Conservation (phyloP, 2,113 vertebrate species). For the Stigmatopora argus region DNA sequence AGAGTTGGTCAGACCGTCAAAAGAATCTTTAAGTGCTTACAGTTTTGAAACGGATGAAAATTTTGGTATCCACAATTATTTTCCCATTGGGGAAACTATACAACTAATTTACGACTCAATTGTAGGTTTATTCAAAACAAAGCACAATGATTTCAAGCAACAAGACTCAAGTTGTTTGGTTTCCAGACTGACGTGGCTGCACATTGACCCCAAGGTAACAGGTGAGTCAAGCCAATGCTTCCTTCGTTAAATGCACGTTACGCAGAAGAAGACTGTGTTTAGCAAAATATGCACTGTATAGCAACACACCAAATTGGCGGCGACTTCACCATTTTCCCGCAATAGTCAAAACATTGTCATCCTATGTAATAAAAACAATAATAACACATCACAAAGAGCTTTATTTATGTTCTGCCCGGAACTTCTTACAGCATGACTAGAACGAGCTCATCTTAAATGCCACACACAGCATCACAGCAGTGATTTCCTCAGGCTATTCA, state of each 20-base stretch:
- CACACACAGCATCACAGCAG: constrained; percentile 35
- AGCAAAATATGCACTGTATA: constrained; percentile 5
- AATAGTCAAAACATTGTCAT: background rate
- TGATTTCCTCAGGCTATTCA: constrained; percentile 49
- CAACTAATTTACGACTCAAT: background rate
- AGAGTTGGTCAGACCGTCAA: background rate
- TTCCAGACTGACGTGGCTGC: background rate
- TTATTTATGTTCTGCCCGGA: constrained; percentile 26
- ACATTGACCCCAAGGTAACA: background rate
- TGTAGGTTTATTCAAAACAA: background rate
- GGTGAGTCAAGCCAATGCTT: background rate
- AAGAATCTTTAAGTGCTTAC: background rate
- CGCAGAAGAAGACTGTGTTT: background rate
- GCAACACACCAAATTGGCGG: background rate
- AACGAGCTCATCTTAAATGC: constrained; percentile 43
- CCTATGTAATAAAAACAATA: background rate
- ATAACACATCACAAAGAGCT: constrained; percentile 9
- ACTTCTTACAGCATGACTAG: constrained; percentile 22
- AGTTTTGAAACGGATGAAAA: no score
- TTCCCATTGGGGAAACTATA: background rate
- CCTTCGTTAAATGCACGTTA: background rate
- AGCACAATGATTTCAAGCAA: background rate
- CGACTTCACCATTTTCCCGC: background rate
- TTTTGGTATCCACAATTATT: no score
- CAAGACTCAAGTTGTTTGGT: background rate